These are phyloP conservation scores for Darevskia nairensis DNA, from an alignment of 2,797 vertebrate genomes.

Conservation along the genomic window DNA sequence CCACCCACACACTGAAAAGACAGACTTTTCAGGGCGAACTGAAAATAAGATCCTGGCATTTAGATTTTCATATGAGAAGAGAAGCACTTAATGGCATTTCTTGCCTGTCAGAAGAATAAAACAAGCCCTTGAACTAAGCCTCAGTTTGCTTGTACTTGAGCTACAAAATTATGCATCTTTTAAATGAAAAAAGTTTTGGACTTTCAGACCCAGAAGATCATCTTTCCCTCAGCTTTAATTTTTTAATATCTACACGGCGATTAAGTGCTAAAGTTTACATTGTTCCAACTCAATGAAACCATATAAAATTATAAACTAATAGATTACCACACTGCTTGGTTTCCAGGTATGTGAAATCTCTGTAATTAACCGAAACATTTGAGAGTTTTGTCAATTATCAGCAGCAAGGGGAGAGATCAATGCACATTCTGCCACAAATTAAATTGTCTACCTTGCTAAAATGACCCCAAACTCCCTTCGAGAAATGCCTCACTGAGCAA, in stretches of 20 bases:
- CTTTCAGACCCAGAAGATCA: not conserved
- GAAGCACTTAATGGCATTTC: slow-evolving; percentile 15
- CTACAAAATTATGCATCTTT: slow-evolving; percentile 23
- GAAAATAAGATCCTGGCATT: slow-evolving; percentile 18
- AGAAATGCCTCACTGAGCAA: too few relatives aligned
- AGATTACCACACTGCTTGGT: not conserved
- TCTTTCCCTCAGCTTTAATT: fast-evolving
- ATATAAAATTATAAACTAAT: slow-evolving; percentile 9
- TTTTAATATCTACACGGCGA: not conserved
- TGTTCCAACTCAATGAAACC: not conserved
- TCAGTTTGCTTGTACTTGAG: slow-evolving; percentile 31
- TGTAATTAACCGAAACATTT: not conserved
- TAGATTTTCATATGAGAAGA: slow-evolving; percentile 28
- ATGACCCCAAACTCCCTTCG: not conserved
- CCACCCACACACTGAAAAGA: not conserved
- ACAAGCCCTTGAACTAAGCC: not conserved
- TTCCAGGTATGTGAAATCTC: not conserved
- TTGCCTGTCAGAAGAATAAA: not conserved
- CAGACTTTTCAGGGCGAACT: not conserved
- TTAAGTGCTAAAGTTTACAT: not conserved
- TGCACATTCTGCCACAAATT: not conserved
- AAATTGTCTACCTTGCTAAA: not conserved
- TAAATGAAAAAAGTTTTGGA: slow-evolving; percentile 20
- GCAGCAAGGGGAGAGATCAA: not conserved
- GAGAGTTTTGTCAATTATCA: not conserved